These are phyloP conservation scores for Ceraclea dissimilis DNA, from an alignment of 2,888 invertebrate species.

Conservation along the genomic window DNA sequence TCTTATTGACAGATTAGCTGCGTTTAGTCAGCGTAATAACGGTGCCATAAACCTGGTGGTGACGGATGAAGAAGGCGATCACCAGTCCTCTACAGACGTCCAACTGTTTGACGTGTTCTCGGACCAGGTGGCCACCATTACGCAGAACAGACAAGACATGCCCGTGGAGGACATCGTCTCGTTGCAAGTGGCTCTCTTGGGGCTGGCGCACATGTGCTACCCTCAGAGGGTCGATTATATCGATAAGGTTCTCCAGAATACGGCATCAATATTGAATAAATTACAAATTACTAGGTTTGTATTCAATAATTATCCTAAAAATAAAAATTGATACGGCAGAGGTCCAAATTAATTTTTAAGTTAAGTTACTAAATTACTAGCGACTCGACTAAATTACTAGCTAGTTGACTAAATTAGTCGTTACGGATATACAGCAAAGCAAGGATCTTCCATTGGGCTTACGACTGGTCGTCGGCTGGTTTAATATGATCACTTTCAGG, in stretches of 20 bases:
- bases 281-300: slow-evolving; percentile 74
- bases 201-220: slow-evolving; percentile 94
- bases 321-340: too few species aligned
- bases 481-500: too few species aligned
- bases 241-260: slow-evolving; percentile 88
- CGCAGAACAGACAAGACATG: slow-evolving; percentile 91
- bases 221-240: slow-evolving; percentile 91
- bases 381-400: too few species aligned
- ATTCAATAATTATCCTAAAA: too few species aligned
- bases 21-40: slow-evolving; percentile 64
- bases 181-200: slow-evolving; percentile 87
- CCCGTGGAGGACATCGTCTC: slow-evolving; percentile 93
- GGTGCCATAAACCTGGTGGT: slow-evolving; percentile 47
- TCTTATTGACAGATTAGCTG: slow-evolving; percentile 83
- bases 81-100: slow-evolving; percentile 74
- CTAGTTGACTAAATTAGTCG: too few species aligned
- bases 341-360: too few species aligned
- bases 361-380: too few species aligned
- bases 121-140: slow-evolving; percentile 92
- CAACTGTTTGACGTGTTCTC: slow-evolving; percentile 98
- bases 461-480: too few species aligned
- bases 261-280: slow-evolving; percentile 83
- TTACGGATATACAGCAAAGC: too few species aligned
- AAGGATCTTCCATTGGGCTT: too few species aligned
- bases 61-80: slow-evolving; percentile 42